phyloP scores from a whole-genome alignment of 2,888 invertebrate species.

The Cheilosia vulpina region DNA sequence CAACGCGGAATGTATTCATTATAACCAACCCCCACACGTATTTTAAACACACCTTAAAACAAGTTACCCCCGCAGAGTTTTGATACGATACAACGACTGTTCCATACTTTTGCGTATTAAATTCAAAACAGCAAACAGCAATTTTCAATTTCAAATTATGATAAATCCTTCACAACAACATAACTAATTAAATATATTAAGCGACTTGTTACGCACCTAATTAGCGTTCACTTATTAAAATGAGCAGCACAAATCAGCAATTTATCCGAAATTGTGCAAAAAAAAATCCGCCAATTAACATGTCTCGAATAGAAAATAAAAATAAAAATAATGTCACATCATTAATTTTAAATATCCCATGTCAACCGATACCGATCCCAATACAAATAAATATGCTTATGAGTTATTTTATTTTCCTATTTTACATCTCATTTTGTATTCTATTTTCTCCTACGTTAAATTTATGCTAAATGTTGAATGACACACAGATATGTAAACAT shows the following conservation, averaged over 20 bases:
- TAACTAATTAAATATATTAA: not conserved
- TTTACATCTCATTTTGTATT: slow-evolving; percentile 19
- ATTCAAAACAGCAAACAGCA: too few relatives aligned
- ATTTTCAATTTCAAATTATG: too few relatives aligned
- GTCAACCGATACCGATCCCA: slow-evolving; percentile 51
- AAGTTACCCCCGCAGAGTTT: too few relatives aligned
- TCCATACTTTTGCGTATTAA: too few relatives aligned
- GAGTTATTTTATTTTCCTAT: slow-evolving; percentile 2
- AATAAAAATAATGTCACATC: not conserved
- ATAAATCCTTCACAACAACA: not conserved
- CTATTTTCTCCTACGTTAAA: slow-evolving; percentile 9
- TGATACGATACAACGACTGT: too few relatives aligned
- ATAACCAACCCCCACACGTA: too few relatives aligned
- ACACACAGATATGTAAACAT: slow-evolving; percentile 33
- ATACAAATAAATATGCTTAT: slow-evolving; percentile 13
- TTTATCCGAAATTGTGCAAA: slow-evolving; percentile 6
- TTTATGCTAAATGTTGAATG: slow-evolving; percentile 62
- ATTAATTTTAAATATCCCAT: slow-evolving; percentile 15
- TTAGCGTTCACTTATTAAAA: slow-evolving; percentile 20
- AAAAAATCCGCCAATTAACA: slow-evolving; percentile 32
- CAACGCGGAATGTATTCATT: too few relatives aligned
- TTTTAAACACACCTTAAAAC: too few relatives aligned
- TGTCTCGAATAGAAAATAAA: not conserved
- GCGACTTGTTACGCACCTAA: not conserved
- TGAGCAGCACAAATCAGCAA: slow-evolving; percentile 7